Evolutionary conservation across 1,140 invertebrate species (phyloP).

Genomic region (Drosophila arawakana): DNA sequence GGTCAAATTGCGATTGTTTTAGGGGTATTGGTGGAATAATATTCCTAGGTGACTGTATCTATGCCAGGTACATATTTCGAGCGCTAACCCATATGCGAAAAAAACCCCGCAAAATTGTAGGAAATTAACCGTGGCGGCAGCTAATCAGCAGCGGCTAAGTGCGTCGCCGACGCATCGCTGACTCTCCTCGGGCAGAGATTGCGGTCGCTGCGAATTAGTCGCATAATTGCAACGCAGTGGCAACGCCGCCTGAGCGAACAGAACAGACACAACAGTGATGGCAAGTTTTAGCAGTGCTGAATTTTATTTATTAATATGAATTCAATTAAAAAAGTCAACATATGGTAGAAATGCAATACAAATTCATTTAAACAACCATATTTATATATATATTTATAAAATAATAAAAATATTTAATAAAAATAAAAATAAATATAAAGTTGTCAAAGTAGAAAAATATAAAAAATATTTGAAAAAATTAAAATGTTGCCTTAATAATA

Average conservation of each 20-base stretch:
- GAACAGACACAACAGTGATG: conserved; percentile 35
- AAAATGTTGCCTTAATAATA: no score
- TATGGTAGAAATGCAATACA: no score
- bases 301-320: neutral
- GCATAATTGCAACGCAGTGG: conserved; percentile 62
- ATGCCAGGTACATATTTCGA: conserved; percentile 25
- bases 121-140: conserved; percentile 53
- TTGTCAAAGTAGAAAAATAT: no score
- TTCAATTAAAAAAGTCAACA: no score
- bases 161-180: conserved; percentile 27
- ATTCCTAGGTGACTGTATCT: neutral
- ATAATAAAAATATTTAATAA: neutral
- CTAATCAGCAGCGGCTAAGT: conserved; percentile 52
- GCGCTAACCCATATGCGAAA: conserved; percentile 51
- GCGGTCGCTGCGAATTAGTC: conserved; percentile 45
- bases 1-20: conserved; percentile 69
- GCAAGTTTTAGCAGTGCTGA: neutral
- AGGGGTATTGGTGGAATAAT: conserved; percentile 28
- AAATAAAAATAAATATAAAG: no score
- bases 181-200: conserved; percentile 21
- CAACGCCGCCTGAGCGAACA: conserved; percentile 53
- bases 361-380: neutral
- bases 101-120: conserved; percentile 58
- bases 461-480: no score
- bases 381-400: no score